Percentiles rank a stretch among this genome's conserved stretches.
phyloP scores from a whole-genome alignment of 2,888 invertebrate genomes.

The Pandemis heparana region DNA sequence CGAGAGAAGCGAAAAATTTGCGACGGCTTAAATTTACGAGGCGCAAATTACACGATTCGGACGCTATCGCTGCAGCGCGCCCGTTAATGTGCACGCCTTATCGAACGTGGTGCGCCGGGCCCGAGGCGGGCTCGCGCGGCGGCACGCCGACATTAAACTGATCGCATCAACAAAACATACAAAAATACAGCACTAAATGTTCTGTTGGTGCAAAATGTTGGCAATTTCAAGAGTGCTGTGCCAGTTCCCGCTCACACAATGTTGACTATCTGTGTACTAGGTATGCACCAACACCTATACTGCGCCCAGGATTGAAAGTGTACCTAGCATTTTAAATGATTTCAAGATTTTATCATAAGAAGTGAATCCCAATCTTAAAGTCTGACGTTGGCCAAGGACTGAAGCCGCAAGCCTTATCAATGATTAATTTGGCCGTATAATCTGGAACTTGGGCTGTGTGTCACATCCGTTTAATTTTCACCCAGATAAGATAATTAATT shows the following conservation, averaged over 20 bases:
- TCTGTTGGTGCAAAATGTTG: conserved; percentile 48
- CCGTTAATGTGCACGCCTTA: conserved; percentile 83
- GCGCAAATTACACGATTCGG: conserved; percentile 84
- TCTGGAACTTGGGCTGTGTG: conserved; percentile 63
- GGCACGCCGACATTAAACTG: conserved; percentile 64
- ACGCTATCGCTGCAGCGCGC: conserved; percentile 80
- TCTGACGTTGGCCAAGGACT: conserved; percentile 25
- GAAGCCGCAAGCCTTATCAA: conserved; percentile 56
- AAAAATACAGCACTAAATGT: conserved; percentile 57
- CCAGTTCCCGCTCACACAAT: conserved; percentile 35
- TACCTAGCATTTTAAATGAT: background rate
- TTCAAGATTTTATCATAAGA: conserved; percentile 1
- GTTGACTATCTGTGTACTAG: conserved; percentile 24
- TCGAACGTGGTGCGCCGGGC: conserved; percentile 68
- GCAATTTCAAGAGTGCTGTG: conserved; percentile 45
- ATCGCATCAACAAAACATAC: conserved; percentile 67
- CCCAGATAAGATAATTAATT: conserved; percentile 74
- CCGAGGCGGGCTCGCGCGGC: conserved; percentile 48
- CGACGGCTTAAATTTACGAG: conserved; percentile 85
- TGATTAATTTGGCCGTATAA: conserved; percentile 74
- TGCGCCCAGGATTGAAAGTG: background rate
- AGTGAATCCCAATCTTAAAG: background rate
- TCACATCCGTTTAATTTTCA: conserved; percentile 72
- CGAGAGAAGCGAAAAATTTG: conserved; percentile 84
- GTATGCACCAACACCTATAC: background rate